Conservation (phyloP, 2,888 invertebrate species). For the Synanthedon formicaeformis region DNA sequence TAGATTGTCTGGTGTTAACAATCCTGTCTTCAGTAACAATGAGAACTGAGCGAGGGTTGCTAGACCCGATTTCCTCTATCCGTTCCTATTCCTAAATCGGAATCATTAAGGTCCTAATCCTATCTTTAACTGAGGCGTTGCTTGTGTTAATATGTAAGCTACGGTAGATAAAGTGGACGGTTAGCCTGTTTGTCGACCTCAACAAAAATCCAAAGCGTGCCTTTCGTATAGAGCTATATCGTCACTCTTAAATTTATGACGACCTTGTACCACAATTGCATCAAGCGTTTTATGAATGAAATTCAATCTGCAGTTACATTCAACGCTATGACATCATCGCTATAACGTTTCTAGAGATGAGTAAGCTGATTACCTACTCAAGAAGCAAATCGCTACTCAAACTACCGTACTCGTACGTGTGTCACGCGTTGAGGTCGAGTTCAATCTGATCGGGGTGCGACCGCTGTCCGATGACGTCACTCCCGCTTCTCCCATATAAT, state of each 20-base stretch:
- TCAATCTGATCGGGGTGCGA: conserved; percentile 5
- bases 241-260: conserved; percentile 31
- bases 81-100: too few species aligned
- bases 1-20: too few species aligned
- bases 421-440: conserved; percentile 5
- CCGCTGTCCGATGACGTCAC: conserved; percentile 6
- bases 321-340: conserved; percentile 2
- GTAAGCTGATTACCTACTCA: conserved; percentile 23
- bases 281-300: conserved; percentile 27
- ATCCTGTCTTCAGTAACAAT: too few species aligned
- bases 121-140: too few species aligned
- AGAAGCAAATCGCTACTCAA: too few species aligned
- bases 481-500: conserved; percentile 13
- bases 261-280: conserved; percentile 36
- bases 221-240: conserved; percentile 8
- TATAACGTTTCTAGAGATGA: conserved; percentile 13
- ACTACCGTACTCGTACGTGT: conserved; percentile 7
- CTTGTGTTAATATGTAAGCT: too few species aligned
- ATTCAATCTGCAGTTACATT: conserved; percentile 24
- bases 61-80: too few species aligned
- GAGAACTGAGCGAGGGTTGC: too few species aligned
- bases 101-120: too few species aligned
- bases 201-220: neutral
- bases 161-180: too few species aligned
- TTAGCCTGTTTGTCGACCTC: too few species aligned